These are phyloP conservation scores for Dufourea novaeangliae DNA, from an alignment of 1,140 invertebrate species.

Conservation along the genomic window DNA sequence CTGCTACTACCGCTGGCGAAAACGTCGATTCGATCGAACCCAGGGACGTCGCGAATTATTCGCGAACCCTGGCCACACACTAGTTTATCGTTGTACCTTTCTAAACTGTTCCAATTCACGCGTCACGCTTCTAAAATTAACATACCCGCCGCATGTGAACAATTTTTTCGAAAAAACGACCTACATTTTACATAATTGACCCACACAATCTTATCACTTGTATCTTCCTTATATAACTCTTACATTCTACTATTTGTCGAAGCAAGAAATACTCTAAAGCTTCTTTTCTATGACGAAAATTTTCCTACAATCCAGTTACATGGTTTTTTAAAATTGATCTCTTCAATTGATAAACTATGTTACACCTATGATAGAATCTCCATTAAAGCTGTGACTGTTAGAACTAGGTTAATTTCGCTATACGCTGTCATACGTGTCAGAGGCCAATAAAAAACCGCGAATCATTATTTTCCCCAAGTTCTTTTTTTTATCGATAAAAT, in stretches of 20 bases:
- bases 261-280: background rate
- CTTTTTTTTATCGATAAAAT: slow-evolving; percentile 6
- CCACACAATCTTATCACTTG: background rate
- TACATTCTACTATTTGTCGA: background rate
- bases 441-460: background rate
- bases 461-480: background rate
- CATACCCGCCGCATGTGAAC: background rate
- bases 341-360: background rate
- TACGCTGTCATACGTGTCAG: no score
- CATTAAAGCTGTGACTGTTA: no score
- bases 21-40: slow-evolving; percentile 56
- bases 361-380: background rate
- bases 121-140: background rate
- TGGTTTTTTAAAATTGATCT: background rate
- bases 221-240: slow-evolving; percentile 14
- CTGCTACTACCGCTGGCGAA: slow-evolving; percentile 51
- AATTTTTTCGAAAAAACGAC: background rate
- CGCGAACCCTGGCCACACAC: background rate
- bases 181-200: background rate
- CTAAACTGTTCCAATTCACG: background rate
- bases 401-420: background rate
- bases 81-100: background rate
- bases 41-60: slow-evolving; percentile 40
- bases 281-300: background rate
- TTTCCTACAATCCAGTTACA: no score